These are phyloP conservation scores for Drosophila triauraria DNA, from an alignment of 1,140 invertebrate species.

Conservation along the genomic window DNA sequence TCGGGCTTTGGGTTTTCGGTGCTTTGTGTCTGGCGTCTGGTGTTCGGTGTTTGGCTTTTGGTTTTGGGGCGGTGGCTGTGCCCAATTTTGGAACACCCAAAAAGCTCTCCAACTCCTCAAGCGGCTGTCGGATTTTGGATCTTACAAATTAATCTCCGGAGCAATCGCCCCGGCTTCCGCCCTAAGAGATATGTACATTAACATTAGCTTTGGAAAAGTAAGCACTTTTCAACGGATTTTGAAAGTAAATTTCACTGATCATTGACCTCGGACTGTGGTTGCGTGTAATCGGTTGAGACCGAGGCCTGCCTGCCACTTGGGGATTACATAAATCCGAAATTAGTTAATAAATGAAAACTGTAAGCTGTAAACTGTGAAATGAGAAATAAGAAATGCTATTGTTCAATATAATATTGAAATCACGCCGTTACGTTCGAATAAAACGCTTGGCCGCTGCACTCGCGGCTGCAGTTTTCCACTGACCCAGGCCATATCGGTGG, in stretches of 20 bases:
- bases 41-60: neutral
- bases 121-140: conserved; percentile 33
- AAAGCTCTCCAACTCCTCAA: conserved; percentile 31
- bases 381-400: conserved; percentile 59
- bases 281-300: conserved; percentile 68
- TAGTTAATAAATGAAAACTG: conserved; percentile 83
- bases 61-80: conserved; percentile 26
- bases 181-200: conserved; percentile 13
- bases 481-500: conserved; percentile 11
- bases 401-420: conserved; percentile 68
- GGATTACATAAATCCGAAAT: conserved; percentile 81
- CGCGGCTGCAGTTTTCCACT: conserved; percentile 58
- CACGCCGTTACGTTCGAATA: conserved; percentile 64
- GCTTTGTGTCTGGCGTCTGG: neutral
- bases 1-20: conserved; percentile 11
- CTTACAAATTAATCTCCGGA: conserved; percentile 62
- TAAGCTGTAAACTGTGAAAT: conserved; percentile 76
- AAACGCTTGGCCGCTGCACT: conserved; percentile 55
- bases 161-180: conserved; percentile 61
- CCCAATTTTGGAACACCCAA: conserved; percentile 42
- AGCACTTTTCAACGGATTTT: conserved; percentile 75
- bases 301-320: conserved; percentile 51
- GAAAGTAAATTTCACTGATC: conserved; percentile 83
- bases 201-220: conserved; percentile 21
- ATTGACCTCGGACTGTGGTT: conserved; percentile 80